These are phyloP conservation scores for Ophion ellenae DNA, from an alignment of 2,888 invertebrate species.

Conservation along the genomic window DNA sequence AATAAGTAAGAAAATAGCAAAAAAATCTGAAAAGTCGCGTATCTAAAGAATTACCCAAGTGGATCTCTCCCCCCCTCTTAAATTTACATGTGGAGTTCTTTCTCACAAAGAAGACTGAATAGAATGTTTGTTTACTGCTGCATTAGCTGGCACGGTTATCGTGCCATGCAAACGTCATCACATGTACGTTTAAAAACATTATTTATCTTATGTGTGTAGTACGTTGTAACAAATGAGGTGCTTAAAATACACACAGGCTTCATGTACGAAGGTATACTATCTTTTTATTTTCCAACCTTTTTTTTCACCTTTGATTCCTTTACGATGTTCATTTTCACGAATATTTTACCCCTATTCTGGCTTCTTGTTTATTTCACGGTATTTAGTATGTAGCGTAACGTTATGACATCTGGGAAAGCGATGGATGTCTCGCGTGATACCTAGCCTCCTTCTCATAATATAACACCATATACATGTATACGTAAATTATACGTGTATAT, in stretches of 20 bases:
- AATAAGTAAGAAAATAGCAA: no score
- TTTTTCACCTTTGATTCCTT: slow-evolving; percentile 1
- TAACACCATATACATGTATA: background rate
- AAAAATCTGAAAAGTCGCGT: no score
- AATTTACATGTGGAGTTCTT: no score
- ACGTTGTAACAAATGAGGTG: no score
- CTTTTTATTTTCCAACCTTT: slow-evolving; percentile 1
- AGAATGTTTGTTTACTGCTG: slow-evolving; percentile 22
- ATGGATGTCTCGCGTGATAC: slow-evolving; percentile 72
- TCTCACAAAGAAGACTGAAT: background rate
- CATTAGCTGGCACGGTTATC: slow-evolving; percentile 50
- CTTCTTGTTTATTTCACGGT: background rate
- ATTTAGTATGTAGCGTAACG: background rate
- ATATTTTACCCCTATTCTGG: slow-evolving; percentile 34
- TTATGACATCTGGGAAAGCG: slow-evolving; percentile 41
- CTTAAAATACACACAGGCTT: no score
- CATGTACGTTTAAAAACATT: background rate
- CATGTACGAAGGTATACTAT: background rate
- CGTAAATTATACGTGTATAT: background rate
- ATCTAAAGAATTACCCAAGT: background rate
- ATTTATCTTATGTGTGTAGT: no score
- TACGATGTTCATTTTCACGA: slow-evolving; percentile 29
- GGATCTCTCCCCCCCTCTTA: slow-evolving; percentile 11
- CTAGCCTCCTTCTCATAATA: slow-evolving; percentile 36
- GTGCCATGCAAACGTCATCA: slow-evolving; percentile 46